These are phyloP conservation scores for Brachypteracias leptosomus DNA, from an alignment of 2,113 vertebrate species.

Conservation along the genomic window DNA sequence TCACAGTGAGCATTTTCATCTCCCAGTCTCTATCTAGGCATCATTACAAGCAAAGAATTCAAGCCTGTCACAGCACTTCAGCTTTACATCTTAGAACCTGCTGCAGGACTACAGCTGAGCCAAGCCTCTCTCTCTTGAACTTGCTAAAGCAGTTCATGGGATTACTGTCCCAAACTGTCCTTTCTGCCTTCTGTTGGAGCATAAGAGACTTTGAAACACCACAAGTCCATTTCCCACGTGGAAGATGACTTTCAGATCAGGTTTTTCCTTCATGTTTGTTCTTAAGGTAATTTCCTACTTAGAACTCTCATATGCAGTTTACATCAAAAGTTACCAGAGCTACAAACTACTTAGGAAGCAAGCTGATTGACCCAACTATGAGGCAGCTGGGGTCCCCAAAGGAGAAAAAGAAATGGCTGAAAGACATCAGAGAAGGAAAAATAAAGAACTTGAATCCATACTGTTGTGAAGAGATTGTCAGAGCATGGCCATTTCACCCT, in stretches of 20 bases:
- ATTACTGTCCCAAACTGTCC: background rate
- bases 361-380: background rate
- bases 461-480: background rate
- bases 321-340: background rate
- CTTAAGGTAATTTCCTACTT: background rate
- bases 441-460: background rate
- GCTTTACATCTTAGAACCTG: background rate
- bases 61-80: background rate
- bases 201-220: background rate
- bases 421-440: background rate
- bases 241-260: background rate
- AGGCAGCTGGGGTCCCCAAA: background rate
- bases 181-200: background rate
- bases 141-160: background rate
- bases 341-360: background rate
- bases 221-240: background rate
- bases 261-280: background rate
- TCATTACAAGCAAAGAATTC: constrained; percentile 11
- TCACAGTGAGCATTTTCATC: constrained; percentile 15
- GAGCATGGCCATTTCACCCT: background rate
- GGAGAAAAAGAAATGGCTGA: background rate
- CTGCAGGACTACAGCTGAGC: background rate
- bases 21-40: background rate
- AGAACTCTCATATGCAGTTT: background rate
- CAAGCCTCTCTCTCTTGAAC: background rate